These are phyloP conservation scores for Charanyca ferruginea DNA, from an alignment of 2,888 invertebrate species.

Conservation along the genomic window DNA sequence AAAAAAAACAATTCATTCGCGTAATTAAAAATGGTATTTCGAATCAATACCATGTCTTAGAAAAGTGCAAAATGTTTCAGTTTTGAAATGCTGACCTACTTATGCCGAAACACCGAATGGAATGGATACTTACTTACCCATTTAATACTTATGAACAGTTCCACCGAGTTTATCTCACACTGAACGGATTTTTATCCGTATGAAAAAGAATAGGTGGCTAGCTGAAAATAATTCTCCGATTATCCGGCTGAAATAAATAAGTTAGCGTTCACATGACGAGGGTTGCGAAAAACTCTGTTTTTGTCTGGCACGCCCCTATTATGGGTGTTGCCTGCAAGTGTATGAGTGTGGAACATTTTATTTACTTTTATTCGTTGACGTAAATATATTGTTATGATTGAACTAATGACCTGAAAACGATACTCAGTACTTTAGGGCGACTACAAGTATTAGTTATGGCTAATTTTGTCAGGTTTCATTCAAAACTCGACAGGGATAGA, in stretches of 20 bases:
- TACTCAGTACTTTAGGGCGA: not conserved
- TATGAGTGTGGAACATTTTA: slow-evolving; percentile 49
- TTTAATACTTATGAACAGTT: slow-evolving; percentile 29
- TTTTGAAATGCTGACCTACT: not conserved
- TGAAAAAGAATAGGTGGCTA: slow-evolving; percentile 58
- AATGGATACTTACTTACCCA: slow-evolving; percentile 16
- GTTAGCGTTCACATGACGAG: slow-evolving; percentile 66
- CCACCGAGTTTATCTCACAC: slow-evolving; percentile 31
- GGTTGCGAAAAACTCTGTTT: slow-evolving; percentile 60
- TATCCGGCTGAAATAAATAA: slow-evolving; percentile 68
- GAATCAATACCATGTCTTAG: not conserved
- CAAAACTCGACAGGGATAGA: not conserved
- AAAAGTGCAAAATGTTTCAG: not conserved
- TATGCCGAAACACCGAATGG: not conserved
- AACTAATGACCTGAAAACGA: slow-evolving; percentile 10
- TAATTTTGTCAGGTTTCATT: not conserved
- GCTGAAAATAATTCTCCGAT: slow-evolving; percentile 66
- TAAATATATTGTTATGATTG: slow-evolving; percentile 30
- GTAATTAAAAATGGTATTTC: not conserved
- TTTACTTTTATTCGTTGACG: slow-evolving; percentile 45
- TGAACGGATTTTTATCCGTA: slow-evolving; percentile 53
- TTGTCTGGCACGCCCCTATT: slow-evolving; percentile 55
- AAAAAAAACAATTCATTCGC: not conserved
- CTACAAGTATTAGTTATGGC: not conserved
- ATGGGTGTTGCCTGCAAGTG: slow-evolving; percentile 33